Percentiles rank a stretch among this genome's conserved stretches.
Conservation (phyloP, 1,140 invertebrate genomes). For the Dreissena rostriformis region DNA sequence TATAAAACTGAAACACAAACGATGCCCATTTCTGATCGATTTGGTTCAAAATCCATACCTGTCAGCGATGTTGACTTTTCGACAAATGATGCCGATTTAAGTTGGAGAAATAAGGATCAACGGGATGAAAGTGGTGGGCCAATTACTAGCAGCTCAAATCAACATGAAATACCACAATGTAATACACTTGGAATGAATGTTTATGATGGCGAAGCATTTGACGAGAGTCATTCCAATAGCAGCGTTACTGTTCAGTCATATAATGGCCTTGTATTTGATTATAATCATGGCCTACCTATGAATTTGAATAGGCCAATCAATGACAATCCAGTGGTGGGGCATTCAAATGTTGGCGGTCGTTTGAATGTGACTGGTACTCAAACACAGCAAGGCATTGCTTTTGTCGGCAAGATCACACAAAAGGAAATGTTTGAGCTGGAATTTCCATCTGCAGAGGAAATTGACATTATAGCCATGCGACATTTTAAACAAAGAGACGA, state of each 20-base stretch:
- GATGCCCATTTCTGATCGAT: not conserved
- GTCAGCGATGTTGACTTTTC: not conserved
- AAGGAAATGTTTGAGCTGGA: not conserved
- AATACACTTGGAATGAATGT: too few relatives aligned
- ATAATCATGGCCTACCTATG: conserved; percentile 13
- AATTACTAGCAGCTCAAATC: too few relatives aligned
- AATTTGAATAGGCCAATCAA: not conserved
- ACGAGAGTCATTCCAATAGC: too few relatives aligned
- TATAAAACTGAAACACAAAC: not conserved
- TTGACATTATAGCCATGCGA: conserved; percentile 21
- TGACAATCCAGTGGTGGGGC: not conserved
- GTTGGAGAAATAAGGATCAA: too few relatives aligned
- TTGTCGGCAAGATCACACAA: not conserved
- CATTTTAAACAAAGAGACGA: not conserved
- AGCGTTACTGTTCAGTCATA: too few relatives aligned
- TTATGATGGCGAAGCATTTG: too few relatives aligned
- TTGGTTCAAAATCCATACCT: not conserved
- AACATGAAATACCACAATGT: too few relatives aligned
- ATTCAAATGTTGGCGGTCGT: not conserved
- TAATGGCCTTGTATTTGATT: conserved; percentile 5
- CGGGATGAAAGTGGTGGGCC: too few relatives aligned
- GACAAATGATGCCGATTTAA: not conserved
- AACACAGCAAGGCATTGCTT: too few relatives aligned
- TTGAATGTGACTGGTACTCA: not conserved
- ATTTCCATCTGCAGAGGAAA: conserved; percentile 35